These are phyloP conservation scores for Potorous gilbertii DNA, from an alignment of 2,797 vertebrate genomes.

Conservation along the genomic window DNA sequence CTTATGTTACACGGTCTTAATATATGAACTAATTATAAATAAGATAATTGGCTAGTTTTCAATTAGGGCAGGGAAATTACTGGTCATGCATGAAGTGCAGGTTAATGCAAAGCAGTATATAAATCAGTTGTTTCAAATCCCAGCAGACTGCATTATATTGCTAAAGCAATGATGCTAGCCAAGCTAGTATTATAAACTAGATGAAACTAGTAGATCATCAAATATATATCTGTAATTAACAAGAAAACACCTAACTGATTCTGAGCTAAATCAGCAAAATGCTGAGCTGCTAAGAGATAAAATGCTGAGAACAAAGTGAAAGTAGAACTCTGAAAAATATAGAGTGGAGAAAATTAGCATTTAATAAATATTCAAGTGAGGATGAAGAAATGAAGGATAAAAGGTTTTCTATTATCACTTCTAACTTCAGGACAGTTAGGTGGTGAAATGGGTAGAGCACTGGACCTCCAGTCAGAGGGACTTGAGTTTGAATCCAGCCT, in stretches of 20 bases:
- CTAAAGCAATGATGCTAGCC: slow-evolving; percentile 55
- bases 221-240: slow-evolving; percentile 73
- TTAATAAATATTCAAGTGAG: slow-evolving; percentile 19
- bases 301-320: slow-evolving; percentile 26
- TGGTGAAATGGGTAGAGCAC: not conserved
- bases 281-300: slow-evolving; percentile 51
- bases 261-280: slow-evolving; percentile 63
- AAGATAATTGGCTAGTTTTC: slow-evolving; percentile 78
- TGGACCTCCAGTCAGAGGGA: not conserved
- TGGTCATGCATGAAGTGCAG: slow-evolving; percentile 76
- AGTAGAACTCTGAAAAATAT: slow-evolving; percentile 48
- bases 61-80: slow-evolving; percentile 74
- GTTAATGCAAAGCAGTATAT: slow-evolving; percentile 67
- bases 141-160: slow-evolving; percentile 65
- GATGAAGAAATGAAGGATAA: slow-evolving; percentile 1
- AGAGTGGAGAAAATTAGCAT: slow-evolving; percentile 33
- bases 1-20: slow-evolving; percentile 60
- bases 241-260: slow-evolving; percentile 56
- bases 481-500: not conserved
- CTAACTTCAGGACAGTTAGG: not conserved
- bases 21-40: slow-evolving; percentile 81
- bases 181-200: slow-evolving; percentile 65
- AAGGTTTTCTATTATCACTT: slow-evolving; percentile 40
- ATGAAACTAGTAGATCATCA: slow-evolving; percentile 71
- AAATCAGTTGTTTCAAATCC: slow-evolving; percentile 71